Conservation (phyloP, 2,113 vertebrate genomes). For the Phyllostomus discolor region DNA sequence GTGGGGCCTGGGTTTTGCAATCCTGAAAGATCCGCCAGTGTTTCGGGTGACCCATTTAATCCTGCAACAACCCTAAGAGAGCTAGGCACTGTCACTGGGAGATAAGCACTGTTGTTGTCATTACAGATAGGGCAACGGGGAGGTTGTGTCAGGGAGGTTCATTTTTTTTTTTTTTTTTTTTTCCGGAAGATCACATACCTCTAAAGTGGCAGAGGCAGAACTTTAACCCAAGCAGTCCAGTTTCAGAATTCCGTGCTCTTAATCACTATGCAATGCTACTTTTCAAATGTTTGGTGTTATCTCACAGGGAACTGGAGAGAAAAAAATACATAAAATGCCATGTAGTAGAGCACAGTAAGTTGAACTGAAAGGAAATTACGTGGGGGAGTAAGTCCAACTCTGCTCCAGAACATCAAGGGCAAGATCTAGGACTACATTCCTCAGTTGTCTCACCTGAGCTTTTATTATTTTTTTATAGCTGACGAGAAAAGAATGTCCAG, state of each 20-base stretch:
- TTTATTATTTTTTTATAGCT: neutral
- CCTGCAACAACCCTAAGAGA: neutral
- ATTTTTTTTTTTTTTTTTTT: constrained; percentile 35
- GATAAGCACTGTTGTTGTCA: neutral
- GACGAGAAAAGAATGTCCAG: neutral
- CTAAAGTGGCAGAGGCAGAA: neutral
- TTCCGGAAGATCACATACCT: neutral
- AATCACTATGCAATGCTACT: neutral
- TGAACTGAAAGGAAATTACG: neutral
- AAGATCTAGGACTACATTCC: neutral
- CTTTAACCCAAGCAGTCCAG: neutral
- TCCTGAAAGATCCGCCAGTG: neutral
- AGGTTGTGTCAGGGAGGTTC: neutral
- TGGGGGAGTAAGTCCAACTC: too few relatives aligned
- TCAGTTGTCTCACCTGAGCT: neutral
- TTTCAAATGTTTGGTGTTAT: neutral
- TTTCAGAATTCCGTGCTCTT: neutral
- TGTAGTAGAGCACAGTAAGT: neutral
- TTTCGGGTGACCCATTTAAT: neutral
- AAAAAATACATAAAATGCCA: neutral
- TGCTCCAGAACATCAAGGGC: neutral
- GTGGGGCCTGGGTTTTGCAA: neutral
- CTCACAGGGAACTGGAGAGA: neutral
- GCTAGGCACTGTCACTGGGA: neutral
- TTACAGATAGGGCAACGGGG: neutral